Percentiles rank a stretch among this genome's conserved stretches.
phyloP scores from a whole-genome alignment of 2,797 vertebrate genomes.

The Characodon lateralis region DNA sequence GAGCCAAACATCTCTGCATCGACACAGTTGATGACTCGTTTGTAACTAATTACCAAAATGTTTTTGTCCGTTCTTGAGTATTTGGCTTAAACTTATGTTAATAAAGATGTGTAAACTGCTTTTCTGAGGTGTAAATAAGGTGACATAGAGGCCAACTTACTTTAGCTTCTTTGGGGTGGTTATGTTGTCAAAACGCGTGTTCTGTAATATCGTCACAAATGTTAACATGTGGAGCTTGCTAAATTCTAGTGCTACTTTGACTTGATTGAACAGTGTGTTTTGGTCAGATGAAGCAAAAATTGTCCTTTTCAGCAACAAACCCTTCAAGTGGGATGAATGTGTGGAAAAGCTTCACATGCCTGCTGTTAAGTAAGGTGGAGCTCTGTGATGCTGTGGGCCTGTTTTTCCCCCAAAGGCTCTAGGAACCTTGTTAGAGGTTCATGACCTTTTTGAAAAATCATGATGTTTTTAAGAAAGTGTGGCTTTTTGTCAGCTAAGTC shows the following conservation, averaged over 20 bases:
- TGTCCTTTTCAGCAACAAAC: background rate
- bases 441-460: no score
- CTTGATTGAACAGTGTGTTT: no score
- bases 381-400: no score
- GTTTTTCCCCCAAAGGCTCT: no score
- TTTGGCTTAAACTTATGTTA: conserved; percentile 39
- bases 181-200: background rate
- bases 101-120: conserved; percentile 10
- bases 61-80: conserved; percentile 25
- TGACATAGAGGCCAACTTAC: background rate
- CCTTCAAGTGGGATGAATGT: background rate
- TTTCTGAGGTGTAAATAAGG: no score
- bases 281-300: no score
- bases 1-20: conserved; percentile 43
- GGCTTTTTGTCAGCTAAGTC: background rate
- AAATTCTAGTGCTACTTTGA: background rate
- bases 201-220: background rate
- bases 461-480: background rate
- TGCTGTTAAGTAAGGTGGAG: no score
- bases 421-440: no score
- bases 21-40: conserved; percentile 26
- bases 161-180: background rate
- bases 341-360: background rate
- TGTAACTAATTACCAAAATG: conserved; percentile 6
- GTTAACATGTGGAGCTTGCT: background rate